These are phyloP conservation scores for Paramisgurnus dabryanus DNA, from an alignment of 2,113 vertebrate genomes.

Conservation along the genomic window DNA sequence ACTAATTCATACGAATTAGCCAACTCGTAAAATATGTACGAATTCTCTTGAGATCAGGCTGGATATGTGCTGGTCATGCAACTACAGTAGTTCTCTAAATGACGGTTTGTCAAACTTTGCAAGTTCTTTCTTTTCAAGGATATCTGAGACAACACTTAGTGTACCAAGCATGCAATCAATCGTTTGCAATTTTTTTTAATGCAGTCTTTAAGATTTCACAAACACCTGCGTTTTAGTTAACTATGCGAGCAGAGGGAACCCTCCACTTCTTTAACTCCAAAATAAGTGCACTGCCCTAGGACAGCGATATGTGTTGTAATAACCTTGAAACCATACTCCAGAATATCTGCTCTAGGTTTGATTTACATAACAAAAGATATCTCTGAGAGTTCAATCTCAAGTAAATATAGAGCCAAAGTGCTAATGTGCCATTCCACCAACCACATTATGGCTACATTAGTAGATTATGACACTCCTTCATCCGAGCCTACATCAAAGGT, in stretches of 20 bases:
- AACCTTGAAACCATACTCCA: conserved; percentile 68
- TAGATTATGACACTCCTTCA: conserved; percentile 30
- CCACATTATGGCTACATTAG: conserved; percentile 36
- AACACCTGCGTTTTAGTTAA: background rate
- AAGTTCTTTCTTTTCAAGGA: conserved; percentile 33
- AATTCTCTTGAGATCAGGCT: background rate
- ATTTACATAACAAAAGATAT: conserved; percentile 69
- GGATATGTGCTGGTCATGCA: conserved; percentile 11
- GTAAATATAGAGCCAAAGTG: conserved; percentile 48
- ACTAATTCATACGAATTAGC: no score
- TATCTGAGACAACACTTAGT: background rate
- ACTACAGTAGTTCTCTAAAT: conserved; percentile 1
- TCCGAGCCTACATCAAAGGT: conserved; percentile 26
- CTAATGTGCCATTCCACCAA: conserved; percentile 37
- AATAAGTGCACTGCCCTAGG: background rate
- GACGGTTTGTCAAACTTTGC: conserved; percentile 22
- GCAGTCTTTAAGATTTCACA: background rate
- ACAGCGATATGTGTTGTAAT: conserved; percentile 47
- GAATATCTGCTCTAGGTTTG: conserved; percentile 51
- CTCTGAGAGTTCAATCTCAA: conserved; percentile 51
- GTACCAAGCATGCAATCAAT: conserved; percentile 10
- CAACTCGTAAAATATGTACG: no score
- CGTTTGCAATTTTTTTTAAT: conserved; percentile 9
- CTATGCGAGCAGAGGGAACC: background rate
- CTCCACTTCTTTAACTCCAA: no score